Percentiles rank a stretch among this genome's conserved stretches.
Conservation (phyloP, 1,140 invertebrate genomes). For the Drosophila yakuba region DNA sequence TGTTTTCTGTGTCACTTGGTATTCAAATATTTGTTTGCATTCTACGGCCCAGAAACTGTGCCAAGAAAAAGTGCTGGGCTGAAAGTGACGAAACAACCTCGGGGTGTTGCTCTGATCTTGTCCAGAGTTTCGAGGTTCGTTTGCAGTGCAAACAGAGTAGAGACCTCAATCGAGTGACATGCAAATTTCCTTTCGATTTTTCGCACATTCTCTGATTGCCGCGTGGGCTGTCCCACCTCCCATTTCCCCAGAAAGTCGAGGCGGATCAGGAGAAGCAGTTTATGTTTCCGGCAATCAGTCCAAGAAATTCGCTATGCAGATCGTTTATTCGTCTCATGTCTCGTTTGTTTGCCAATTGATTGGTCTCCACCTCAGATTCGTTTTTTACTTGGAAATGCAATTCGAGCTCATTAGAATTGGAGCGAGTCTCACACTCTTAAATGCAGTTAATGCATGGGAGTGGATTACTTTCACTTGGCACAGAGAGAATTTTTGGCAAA, state of each 20-base stretch:
- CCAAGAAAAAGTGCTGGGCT: slow-evolving; percentile 37
- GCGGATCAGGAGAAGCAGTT: slow-evolving; percentile 51
- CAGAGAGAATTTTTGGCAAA: slow-evolving; percentile 39
- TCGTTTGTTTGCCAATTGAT: slow-evolving; percentile 64
- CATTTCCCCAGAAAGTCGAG: slow-evolving; percentile 34
- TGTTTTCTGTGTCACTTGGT: slow-evolving; percentile 62
- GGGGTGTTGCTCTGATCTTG: slow-evolving; percentile 2
- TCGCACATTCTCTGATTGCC: slow-evolving; percentile 73
- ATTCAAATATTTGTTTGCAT: slow-evolving; percentile 72
- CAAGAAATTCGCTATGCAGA: slow-evolving; percentile 47
- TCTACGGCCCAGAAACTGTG: slow-evolving; percentile 58
- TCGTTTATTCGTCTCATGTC: slow-evolving; percentile 44
- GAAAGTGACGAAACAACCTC: slow-evolving; percentile 47
- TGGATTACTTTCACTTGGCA: slow-evolving; percentile 65
- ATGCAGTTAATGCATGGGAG: slow-evolving; percentile 1
- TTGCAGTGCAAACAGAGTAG: slow-evolving; percentile 43
- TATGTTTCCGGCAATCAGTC: slow-evolving; percentile 80
- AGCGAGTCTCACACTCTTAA: slow-evolving; percentile 7
- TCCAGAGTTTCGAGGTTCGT: slow-evolving; percentile 33
- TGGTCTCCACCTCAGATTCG: slow-evolving; percentile 25
- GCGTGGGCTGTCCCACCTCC: slow-evolving; percentile 37
- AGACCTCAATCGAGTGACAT: slow-evolving; percentile 72
- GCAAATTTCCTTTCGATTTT: slow-evolving; percentile 80
- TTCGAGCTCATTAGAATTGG: slow-evolving; percentile 58
- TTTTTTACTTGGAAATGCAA: slow-evolving; percentile 15